These are phyloP conservation scores for Ceramica pisi DNA, from an alignment of 2,888 invertebrate genomes.

Conservation along the genomic window DNA sequence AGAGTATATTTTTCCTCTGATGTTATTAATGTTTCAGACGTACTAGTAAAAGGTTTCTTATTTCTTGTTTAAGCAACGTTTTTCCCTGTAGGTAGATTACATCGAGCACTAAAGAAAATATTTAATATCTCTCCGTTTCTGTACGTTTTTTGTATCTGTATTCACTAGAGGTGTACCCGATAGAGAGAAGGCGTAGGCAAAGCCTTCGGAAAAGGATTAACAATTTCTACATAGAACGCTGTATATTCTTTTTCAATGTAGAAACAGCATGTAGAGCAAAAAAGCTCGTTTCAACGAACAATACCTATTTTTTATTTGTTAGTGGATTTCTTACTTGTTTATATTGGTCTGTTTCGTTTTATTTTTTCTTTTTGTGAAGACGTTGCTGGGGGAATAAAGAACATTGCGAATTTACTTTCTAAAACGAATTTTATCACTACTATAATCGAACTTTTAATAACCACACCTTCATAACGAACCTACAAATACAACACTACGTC, in stretches of 20 bases:
- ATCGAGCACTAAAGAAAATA: conserved; percentile 50
- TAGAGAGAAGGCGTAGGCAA: conserved; percentile 15
- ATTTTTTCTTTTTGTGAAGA: conserved; percentile 8
- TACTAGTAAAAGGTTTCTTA: conserved; percentile 41
- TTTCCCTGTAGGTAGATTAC: conserved; percentile 42
- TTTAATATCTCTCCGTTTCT: conserved; percentile 48
- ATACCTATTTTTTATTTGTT: conserved; percentile 16
- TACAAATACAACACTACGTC: conserved; percentile 29
- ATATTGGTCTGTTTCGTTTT: background rate
- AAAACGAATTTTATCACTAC: background rate
- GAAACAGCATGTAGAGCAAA: background rate
- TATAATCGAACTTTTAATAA: background rate
- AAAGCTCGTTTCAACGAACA: conserved; percentile 15
- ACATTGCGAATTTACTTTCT: background rate
- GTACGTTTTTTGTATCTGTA: conserved; percentile 37
- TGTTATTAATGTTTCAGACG: conserved; percentile 46
- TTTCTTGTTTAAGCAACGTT: conserved; percentile 35
- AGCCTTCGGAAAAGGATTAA: conserved; percentile 30
- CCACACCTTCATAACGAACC: conserved; percentile 13
- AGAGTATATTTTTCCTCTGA: conserved; percentile 27
- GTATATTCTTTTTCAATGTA: conserved; percentile 32
- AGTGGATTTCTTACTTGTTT: conserved; percentile 6
- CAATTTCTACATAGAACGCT: conserved; percentile 21
- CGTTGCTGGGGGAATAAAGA: background rate
- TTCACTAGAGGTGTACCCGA: conserved; percentile 34